phyloP scores from a whole-genome alignment of 2,888 invertebrate species.

The Lordiphosa fenestrarum region DNA sequence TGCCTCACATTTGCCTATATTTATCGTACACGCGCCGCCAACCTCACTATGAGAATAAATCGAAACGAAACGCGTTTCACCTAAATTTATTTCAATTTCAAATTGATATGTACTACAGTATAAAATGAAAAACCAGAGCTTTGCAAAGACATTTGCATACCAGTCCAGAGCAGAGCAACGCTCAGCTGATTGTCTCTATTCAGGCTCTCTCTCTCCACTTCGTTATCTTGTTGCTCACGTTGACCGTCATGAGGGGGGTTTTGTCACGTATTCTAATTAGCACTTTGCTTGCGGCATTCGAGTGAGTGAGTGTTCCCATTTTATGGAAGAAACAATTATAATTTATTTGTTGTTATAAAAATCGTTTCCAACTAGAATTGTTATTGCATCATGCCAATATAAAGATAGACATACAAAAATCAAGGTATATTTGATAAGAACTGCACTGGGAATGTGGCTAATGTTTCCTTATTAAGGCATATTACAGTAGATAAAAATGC shows the following conservation, averaged over 20 bases:
- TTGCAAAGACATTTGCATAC: slow-evolving; percentile 17
- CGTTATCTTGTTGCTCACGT: slow-evolving; percentile 19
- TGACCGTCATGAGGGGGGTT: not conserved
- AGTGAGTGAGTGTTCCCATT: slow-evolving; percentile 12
- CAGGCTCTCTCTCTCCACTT: slow-evolving; percentile 9
- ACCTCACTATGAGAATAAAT: slow-evolving; percentile 56
- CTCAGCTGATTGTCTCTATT: slow-evolving; percentile 30
- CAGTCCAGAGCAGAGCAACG: slow-evolving; percentile 8
- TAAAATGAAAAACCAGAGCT: slow-evolving; percentile 14
- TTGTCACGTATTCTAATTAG: slow-evolving; percentile 25
- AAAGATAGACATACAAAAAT: not conserved
- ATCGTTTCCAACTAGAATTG: slow-evolving; percentile 30
- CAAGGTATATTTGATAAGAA: not conserved
- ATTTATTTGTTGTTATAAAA: slow-evolving; percentile 25
- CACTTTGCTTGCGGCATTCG: slow-evolving; percentile 15
- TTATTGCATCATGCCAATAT: slow-evolving; percentile 4
- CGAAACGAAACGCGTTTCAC: slow-evolving; percentile 60
- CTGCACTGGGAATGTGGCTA: not conserved
- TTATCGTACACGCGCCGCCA: slow-evolving; percentile 18
- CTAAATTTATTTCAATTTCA: slow-evolving; percentile 54
- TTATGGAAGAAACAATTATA: slow-evolving; percentile 12
- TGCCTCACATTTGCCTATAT: not conserved
- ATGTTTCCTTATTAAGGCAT: too few species aligned
- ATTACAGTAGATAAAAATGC: too few species aligned
- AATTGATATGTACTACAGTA: slow-evolving; percentile 20